Conservation (phyloP, 1,140 invertebrate genomes). For the Zaprionus vittiger region DNA sequence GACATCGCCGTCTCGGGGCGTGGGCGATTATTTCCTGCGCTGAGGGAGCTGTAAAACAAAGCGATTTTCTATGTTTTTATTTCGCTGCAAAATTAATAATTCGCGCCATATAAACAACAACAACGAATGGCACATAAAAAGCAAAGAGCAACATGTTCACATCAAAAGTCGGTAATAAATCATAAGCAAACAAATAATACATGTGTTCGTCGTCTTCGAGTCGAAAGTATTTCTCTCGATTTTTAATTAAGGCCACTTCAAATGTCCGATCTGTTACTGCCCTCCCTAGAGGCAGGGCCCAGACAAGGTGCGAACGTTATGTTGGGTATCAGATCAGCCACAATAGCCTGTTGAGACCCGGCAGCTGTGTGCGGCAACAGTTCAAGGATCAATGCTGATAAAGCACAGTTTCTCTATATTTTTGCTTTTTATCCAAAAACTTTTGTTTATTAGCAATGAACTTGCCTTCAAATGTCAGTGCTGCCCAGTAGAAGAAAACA, state of each 20-base stretch:
- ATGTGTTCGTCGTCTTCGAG: slow-evolving; percentile 11
- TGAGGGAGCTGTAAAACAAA: slow-evolving; percentile 61
- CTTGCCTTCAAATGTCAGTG: background rate
- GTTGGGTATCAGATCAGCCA: background rate
- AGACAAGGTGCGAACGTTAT: slow-evolving; percentile 26
- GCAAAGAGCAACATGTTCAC: slow-evolving; percentile 55
- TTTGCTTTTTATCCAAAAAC: background rate
- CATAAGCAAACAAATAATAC: slow-evolving; percentile 47
- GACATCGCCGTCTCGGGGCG: slow-evolving; percentile 52
- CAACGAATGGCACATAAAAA: slow-evolving; percentile 71
- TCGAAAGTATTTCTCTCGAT: slow-evolving; percentile 28
- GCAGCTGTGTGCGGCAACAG: slow-evolving; percentile 30
- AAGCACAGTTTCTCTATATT: background rate
- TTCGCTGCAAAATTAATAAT: slow-evolving; percentile 65
- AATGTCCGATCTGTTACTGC: slow-evolving; percentile 9
- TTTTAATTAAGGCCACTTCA: slow-evolving; percentile 31
- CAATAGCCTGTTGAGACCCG: slow-evolving; percentile 1
- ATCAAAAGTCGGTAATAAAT: slow-evolving; percentile 73
- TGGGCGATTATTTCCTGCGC: slow-evolving; percentile 31
- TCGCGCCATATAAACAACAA: slow-evolving; percentile 52
- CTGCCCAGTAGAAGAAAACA: background rate
- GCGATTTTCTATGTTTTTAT: slow-evolving; percentile 63
- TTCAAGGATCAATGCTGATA: slow-evolving; percentile 24
- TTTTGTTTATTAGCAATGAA: background rate
- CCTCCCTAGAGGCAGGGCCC: background rate